These are phyloP conservation scores for Malachius bipustulatus DNA, from an alignment of 2,888 invertebrate genomes.

Conservation along the genomic window DNA sequence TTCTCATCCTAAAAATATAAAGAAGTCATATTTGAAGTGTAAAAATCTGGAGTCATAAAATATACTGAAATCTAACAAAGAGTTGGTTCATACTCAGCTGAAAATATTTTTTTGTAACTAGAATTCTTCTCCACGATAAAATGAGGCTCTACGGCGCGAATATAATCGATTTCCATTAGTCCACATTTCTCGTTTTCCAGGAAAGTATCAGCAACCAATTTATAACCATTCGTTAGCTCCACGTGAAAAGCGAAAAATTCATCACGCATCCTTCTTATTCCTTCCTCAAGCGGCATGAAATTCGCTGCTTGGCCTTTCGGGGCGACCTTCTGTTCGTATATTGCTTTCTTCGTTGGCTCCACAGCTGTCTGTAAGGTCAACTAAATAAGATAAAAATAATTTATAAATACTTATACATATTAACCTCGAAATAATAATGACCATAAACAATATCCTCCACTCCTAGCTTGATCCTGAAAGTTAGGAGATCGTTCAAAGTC, in stretches of 20 bases:
- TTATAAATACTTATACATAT: neutral
- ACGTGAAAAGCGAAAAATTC: constrained; percentile 58
- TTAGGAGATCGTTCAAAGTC: constrained; percentile 42
- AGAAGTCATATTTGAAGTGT: too few species aligned
- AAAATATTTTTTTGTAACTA: constrained; percentile 42
- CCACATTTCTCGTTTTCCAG: constrained; percentile 60
- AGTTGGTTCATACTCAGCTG: constrained; percentile 38
- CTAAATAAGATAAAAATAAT: neutral
- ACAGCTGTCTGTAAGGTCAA: constrained; percentile 42
- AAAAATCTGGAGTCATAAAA: too few species aligned
- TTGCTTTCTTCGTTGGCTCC: constrained; percentile 47
- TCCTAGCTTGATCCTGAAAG: constrained; percentile 48
- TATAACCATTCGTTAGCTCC: constrained; percentile 53
- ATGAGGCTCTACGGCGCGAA: constrained; percentile 44
- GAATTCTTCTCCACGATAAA: constrained; percentile 43
- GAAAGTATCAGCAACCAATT: constrained; percentile 53
- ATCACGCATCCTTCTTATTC: constrained; percentile 44
- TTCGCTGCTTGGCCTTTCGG: constrained; percentile 45
- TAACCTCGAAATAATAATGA: constrained; percentile 52
- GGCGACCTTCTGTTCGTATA: constrained; percentile 50
- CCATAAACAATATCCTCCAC: constrained; percentile 45
- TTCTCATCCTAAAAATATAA: constrained; percentile 13
- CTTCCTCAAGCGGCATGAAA: constrained; percentile 48
- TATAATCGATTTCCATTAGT: constrained; percentile 47
- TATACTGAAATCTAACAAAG: neutral